Conservation (phyloP, 2,888 invertebrate species). For the Cinara cedri region DNA sequence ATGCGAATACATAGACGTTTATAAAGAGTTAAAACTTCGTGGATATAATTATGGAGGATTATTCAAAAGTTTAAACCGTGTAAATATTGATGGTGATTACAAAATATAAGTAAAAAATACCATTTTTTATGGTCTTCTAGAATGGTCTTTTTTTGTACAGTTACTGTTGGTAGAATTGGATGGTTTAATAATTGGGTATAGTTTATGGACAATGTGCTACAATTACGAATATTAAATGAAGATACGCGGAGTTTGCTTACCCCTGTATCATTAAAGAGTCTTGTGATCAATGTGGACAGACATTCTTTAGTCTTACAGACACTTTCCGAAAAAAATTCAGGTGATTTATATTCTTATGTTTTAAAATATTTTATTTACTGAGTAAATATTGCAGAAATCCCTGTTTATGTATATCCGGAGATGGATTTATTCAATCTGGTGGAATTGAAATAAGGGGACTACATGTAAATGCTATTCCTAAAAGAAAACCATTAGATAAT, state of each 20-base stretch:
- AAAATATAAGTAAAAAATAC: background rate
- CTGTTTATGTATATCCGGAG: slow-evolving; percentile 63
- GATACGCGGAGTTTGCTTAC: slow-evolving; percentile 74
- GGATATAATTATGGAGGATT: slow-evolving; percentile 69
- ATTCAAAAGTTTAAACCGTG: slow-evolving; percentile 69
- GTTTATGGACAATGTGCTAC: slow-evolving; percentile 88
- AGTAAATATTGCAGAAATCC: slow-evolving; percentile 62
- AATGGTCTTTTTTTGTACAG: slow-evolving; percentile 57
- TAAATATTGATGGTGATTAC: slow-evolving; percentile 66
- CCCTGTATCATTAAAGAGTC: slow-evolving; percentile 76
- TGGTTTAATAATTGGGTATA: slow-evolving; percentile 85
- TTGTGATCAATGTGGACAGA: slow-evolving; percentile 73
- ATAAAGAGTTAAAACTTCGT: slow-evolving; percentile 65
- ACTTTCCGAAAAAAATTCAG: slow-evolving; percentile 58
- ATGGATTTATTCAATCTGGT: slow-evolving; percentile 69
- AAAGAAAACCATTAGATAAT: slow-evolving; percentile 72
- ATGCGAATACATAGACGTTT: slow-evolving; percentile 66
- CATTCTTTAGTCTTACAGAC: slow-evolving; percentile 66
- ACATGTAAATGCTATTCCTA: slow-evolving; percentile 76
- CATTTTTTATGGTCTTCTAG: background rate
- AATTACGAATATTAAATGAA: slow-evolving; percentile 76
- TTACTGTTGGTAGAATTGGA: slow-evolving; percentile 66
- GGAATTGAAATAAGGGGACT: slow-evolving; percentile 80
- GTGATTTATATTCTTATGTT: slow-evolving; percentile 41
- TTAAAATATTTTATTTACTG: background rate